Base-by-base conservation (phyloP, 1,140 invertebrate genomes). In the Orius insidiosus region DNA sequence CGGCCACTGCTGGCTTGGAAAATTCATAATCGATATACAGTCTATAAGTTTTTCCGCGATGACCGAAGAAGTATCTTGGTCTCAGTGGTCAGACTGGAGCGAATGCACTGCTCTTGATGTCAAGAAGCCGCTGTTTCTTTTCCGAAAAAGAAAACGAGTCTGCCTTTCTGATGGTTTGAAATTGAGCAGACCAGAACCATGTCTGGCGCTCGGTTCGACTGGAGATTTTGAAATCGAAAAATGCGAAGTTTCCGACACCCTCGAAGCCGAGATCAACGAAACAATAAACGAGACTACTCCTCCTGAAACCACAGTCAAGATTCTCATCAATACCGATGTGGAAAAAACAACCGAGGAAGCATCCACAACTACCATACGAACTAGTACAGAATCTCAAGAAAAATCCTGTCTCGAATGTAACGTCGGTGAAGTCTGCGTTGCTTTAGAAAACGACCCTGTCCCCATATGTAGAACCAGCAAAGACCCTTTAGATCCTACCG, bases 401-500 rank as follows among this genome's bases (percentile, higher is more conserved):
- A 41, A 63, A 45, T 57, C 62, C 42, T 69, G 65, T 54, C 60
- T 61, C 49, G 61, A 65, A 16, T 68, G 66, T 47, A 41, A 59
- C n/a, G 50, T 59, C 44, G 68, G 57, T 7, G 67, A 80, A 60
- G 70, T 80, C 16, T 80, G 78, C 60, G 71, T 80, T 51, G 68
- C 75, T 15, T 64, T 73, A 51, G 65, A 69, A 49, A 66, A 64
- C 38, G 74, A 72, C 52, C 65, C 68, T 8, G 68, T 68, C 33
- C 73, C 80, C 1, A 63, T 66, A 14, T 84, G 81, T 58, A 63
- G 69, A 53, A 54, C 54, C 35, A 64, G 68, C 1, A 48, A 62
- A 1, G 77, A 85, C 58, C 54, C 58, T 5, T 58, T 63, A 4
- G 80, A 84, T 59, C 73, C 76, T 1, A 78, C 76, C 48, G 81